Base-by-base conservation (phyloP, 2,888 invertebrate species). In the Lymantria dispar region DNA sequence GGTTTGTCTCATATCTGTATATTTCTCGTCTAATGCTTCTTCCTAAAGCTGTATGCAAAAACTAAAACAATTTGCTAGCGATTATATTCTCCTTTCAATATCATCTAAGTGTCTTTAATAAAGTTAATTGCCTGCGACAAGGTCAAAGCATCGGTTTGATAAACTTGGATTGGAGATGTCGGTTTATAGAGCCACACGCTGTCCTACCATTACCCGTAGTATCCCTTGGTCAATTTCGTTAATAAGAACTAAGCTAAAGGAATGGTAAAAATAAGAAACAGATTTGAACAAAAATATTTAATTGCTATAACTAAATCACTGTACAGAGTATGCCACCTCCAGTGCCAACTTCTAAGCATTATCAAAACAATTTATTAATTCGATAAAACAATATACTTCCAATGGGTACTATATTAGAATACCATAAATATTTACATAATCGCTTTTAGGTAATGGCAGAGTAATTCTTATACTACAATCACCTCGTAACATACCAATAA, bases 291-390 rank as follows among this genome's bases (percentile, higher is more conserved):
- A 85, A 85, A 86, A 83, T 85, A 82, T 85, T 87, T 87, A 80
- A 81, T 83, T 85, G 78, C 78, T 80, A 80, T 81, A 67, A 87
- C 86, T 85, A 86, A 87, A 87, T 85, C 82, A 86, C 87, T 86
- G 83, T 83, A 79, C 76, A 82, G 74, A 80, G 78, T 82, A 80
- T 77, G 82, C 82, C 76, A 74, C 78, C 72, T 78, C 74, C 78
- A 74, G 74, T 75, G 73, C 73, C 74, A 68, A 74, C 69, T 73
- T 68, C 72, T 74, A 84, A 80, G 82, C 83, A 80, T 72, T 79
- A 76, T 74, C 74, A 80, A 80, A 80, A 66, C 78, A 81, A 83
- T 78, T 82, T 76, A 72, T 59, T 64, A 77, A 76, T 72, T 76
- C 67, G 61, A 73, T 75, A 80, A 83, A 78, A 80, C 74, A 81